Evolutionary conservation across 2,888 invertebrate genomes (phyloP), one percentile per base, ranked within the genome.

Genomic region (Nysson spinosus): DNA sequence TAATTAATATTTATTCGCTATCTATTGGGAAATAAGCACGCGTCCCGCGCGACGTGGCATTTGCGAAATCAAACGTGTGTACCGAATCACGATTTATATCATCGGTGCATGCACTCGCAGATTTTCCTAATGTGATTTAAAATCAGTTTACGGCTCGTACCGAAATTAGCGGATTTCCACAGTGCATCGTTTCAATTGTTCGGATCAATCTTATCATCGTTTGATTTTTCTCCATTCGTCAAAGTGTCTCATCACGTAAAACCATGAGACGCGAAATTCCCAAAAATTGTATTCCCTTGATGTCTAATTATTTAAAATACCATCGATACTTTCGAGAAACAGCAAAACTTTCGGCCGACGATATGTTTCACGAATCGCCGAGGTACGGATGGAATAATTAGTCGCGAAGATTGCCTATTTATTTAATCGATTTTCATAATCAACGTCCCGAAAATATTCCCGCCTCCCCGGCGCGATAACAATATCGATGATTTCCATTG

Each of bases 401-500:
- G n/a, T n/a, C n/a, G n/a, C n/a, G n/a, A n/a, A n/a, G n/a, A n/a
- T n/a, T 26, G 22, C 46, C 26, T 34, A 56, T 51, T 57, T 52
- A 37, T 77, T 77, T 64, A 65, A 75, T 74, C 70, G 54, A 69
- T 66, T 75, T 74, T 67, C 65, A 66, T 65, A 55, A 68, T 43
- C 65, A 62, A 30, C 64, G 11, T 34, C 12, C 17, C 34, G 56
- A 75, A 75, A 75, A 64, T 56, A 57, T n/a, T n/a, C 56, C 34
- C 17, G 30, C 52, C 19, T 47, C 39, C 28, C 61, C 24, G 12
- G 20, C 22, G 24, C 67, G 39, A 66, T 61, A 71, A 77, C 75
- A 75, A 78, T 77, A 75, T 71, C 71, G 69, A 78, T 75, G 68
- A 75, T 75, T 75, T 75, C 57, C 78, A 68, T 66, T 75, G 71